Percentiles rank a stretch among this genome's conserved stretches.
Conservation (phyloP, 2,797 vertebrate genomes). For the Limnodromus scolopaceus region DNA sequence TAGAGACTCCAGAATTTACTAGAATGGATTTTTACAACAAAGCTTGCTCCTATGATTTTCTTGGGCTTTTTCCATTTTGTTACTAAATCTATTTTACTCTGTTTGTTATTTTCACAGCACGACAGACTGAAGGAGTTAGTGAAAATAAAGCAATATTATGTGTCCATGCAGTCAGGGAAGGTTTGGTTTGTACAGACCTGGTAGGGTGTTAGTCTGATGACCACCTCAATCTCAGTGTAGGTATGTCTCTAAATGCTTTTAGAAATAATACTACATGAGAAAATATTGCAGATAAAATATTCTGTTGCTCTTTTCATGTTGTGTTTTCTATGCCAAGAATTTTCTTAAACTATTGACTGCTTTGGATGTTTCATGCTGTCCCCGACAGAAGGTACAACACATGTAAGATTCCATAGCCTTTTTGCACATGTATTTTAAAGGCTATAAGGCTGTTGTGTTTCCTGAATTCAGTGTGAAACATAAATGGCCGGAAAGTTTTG, state of each 20-base stretch:
- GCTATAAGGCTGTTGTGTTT: neutral
- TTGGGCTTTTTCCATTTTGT: neutral
- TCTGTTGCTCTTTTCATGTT: neutral
- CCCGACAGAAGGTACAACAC: neutral
- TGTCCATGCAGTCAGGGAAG: neutral
- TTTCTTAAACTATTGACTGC: neutral
- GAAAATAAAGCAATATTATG: neutral
- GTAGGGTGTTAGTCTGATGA: neutral
- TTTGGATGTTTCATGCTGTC: neutral
- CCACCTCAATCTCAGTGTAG: neutral
- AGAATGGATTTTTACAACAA: constrained; percentile 16
- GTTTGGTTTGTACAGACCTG: neutral
- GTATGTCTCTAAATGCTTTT: neutral
- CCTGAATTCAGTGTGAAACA: neutral
- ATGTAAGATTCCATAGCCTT: neutral
- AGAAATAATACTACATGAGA: neutral
- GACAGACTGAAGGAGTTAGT: neutral
- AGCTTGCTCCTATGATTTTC: neutral
- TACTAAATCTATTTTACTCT: constrained; percentile 30
- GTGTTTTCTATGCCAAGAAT: neutral
- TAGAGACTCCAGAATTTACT: neutral
- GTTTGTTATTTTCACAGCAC: constrained; percentile 41
- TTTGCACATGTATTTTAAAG: neutral
- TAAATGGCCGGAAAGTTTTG: neutral
- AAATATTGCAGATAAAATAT: neutral